Base-by-base conservation (phyloP, 2,888 invertebrate genomes). In the Pelosia muscerda region DNA sequence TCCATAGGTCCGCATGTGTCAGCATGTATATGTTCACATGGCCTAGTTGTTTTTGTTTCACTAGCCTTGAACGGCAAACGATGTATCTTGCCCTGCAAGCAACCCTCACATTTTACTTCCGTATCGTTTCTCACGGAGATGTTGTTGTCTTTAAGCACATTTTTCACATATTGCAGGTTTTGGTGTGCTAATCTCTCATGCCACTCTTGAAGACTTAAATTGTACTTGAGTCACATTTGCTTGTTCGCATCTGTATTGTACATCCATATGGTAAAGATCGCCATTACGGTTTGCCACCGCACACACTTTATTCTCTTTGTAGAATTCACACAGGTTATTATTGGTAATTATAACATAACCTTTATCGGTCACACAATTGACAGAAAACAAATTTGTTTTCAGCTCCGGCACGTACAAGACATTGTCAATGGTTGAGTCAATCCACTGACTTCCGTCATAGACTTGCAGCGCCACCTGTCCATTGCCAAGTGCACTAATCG, bases 1-100 rank as follows among this genome's bases (percentile, higher is more conserved):
- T 69, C 69, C 58, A 69, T 63, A 3, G 63, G 66, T 73, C 68
- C 68, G 15, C 65, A 69, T 8, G 25, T 34, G 26, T 69, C 68
- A 2, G 62, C 65, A 6, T 67, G 62, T 5, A 67, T 53, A 11
- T 62, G 1, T 22, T 54, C 54, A 2, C 54, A 23, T 10, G 54
- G 3, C 28, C 4, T 6, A 5, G 28, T 28, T 6, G 28, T 6
- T 28, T 3, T 6, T 5, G 4, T 28, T n/a, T 22, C 54, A n/a
- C 54, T 54, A n/a, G 4, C 11, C 3, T 10, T 42, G 42, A 42
- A 42, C 3, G 4, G 42, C 19, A 42, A 8, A 8, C 42, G 42
- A 19, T 42, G 42, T 2, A 42, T 42, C 9, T 42, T 42, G 10
- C 28, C 28, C 6, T 28, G 3, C 4, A 28, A 28, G 6, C 28